These are phyloP conservation scores for Eciton burchellii DNA, from an alignment of 1,140 invertebrate genomes.

Conservation along the genomic window DNA sequence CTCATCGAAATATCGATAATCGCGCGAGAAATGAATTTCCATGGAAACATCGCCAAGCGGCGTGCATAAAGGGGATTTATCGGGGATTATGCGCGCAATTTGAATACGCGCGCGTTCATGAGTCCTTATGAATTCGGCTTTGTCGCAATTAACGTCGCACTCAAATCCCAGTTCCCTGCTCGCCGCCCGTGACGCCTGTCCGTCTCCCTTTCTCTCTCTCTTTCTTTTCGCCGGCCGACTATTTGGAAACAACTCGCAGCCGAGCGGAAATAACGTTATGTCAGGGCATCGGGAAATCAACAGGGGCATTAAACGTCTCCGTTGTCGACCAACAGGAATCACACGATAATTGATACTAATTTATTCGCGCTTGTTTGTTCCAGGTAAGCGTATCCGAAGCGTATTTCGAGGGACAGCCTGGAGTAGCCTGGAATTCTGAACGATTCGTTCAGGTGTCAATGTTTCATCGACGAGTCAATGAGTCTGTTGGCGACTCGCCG, in stretches of 20 bases:
- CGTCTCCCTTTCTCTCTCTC: background rate
- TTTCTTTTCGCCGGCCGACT: background rate
- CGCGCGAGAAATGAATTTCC: background rate
- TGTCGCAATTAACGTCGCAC: background rate
- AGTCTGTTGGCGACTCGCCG: no score
- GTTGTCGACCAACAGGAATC: background rate
- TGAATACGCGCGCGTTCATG: background rate
- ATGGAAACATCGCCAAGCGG: background rate
- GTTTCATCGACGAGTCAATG: no score
- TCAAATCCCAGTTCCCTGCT: slow-evolving; percentile 1
- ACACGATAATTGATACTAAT: slow-evolving; percentile 16
- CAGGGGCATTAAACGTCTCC: background rate
- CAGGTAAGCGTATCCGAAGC: slow-evolving; percentile 44
- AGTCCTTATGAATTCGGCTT: background rate
- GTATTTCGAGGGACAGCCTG: background rate
- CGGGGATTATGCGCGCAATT: background rate
- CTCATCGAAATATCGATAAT: background rate
- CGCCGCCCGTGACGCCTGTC: background rate
- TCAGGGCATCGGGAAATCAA: background rate
- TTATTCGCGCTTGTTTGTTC: slow-evolving; percentile 18
- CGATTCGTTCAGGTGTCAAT: no score
- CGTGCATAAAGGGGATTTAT: background rate
- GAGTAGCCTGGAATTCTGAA: slow-evolving; percentile 13
- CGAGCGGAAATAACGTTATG: background rate
- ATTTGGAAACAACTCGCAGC: background rate